Conservation (phyloP, 2,888 invertebrate genomes). For the Thera obeliscata region DNA sequence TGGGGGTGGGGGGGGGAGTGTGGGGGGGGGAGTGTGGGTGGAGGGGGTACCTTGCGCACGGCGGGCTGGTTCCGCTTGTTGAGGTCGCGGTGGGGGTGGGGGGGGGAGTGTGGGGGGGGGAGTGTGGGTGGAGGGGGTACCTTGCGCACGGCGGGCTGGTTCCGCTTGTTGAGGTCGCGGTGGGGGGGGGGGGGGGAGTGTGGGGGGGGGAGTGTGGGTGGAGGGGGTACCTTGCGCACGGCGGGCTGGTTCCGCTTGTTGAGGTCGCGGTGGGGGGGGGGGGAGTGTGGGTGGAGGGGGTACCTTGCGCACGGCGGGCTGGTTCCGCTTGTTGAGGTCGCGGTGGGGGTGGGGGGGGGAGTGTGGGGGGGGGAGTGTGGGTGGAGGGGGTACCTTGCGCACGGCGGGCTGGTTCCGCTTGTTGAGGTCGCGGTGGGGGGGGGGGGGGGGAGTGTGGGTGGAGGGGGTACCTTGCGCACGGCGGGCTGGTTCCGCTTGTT, state of each 20-base stretch:
- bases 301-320: constrained; percentile 94
- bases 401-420: constrained; percentile 93
- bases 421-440: constrained; percentile 95
- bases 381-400: constrained; percentile 87
- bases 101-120: too few relatives aligned
- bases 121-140: constrained; percentile 73
- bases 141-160: constrained; percentile 96
- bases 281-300: constrained; percentile 72
- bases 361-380: constrained; percentile 86
- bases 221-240: constrained; percentile 90
- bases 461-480: constrained; percentile 90
- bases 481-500: constrained; percentile 94
- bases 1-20: too few relatives aligned
- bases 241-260: constrained; percentile 94
- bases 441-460: constrained; percentile 83
- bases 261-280: constrained; percentile 94
- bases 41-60: constrained; percentile 90
- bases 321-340: constrained; percentile 90
- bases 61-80: constrained; percentile 94
- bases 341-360: too few relatives aligned
- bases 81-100: constrained; percentile 93
- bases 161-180: constrained; percentile 91
- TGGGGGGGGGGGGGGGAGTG: too few relatives aligned
- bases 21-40: constrained; percentile 83
- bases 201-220: constrained; percentile 83